phyloP scores from a whole-genome alignment of 2,888 invertebrate species.

The Chrysina gloriosa region DNA sequence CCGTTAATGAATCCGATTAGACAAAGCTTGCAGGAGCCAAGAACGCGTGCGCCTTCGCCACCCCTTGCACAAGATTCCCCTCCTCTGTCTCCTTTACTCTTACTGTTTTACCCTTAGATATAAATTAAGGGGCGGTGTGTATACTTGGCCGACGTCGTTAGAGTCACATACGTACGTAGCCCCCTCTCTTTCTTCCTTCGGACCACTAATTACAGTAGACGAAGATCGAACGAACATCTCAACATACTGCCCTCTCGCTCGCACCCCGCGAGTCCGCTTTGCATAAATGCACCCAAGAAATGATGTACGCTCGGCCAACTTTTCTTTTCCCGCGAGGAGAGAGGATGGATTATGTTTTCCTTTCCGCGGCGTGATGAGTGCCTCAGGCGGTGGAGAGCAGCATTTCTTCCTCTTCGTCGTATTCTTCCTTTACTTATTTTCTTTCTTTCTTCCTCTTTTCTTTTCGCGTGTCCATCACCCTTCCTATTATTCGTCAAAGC shows the following conservation, averaged over 20 bases:
- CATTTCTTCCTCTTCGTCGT: constrained; percentile 35
- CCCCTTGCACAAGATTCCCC: constrained; percentile 54
- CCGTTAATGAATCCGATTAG: constrained; percentile 73
- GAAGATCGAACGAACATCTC: constrained; percentile 38
- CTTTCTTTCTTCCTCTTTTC: constrained; percentile 11
- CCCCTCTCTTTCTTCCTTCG: constrained; percentile 60
- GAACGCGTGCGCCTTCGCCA: constrained; percentile 64
- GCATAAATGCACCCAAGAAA: constrained; percentile 63
- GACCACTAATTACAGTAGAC: constrained; percentile 65
- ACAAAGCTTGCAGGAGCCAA: constrained; percentile 66
- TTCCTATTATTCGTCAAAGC: constrained; percentile 45
- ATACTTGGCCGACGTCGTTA: constrained; percentile 63
- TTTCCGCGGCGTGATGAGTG: constrained; percentile 57
- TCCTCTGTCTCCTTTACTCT: constrained; percentile 56
- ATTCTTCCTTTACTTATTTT: constrained; percentile 20
- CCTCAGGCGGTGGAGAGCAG: constrained; percentile 33
- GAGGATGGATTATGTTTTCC: constrained; percentile 67
- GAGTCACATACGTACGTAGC: constrained; percentile 63
- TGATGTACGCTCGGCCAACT: constrained; percentile 59
- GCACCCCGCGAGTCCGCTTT: constrained; percentile 54
- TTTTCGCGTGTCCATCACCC: constrained; percentile 22
- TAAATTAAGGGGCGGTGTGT: constrained; percentile 66
- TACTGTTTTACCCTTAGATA: constrained; percentile 67
- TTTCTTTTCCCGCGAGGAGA: constrained; percentile 58
- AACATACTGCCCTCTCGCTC: constrained; percentile 41